These are phyloP conservation scores for Stegana nigrithorax DNA, from an alignment of 2,888 invertebrate genomes.

Conservation along the genomic window DNA sequence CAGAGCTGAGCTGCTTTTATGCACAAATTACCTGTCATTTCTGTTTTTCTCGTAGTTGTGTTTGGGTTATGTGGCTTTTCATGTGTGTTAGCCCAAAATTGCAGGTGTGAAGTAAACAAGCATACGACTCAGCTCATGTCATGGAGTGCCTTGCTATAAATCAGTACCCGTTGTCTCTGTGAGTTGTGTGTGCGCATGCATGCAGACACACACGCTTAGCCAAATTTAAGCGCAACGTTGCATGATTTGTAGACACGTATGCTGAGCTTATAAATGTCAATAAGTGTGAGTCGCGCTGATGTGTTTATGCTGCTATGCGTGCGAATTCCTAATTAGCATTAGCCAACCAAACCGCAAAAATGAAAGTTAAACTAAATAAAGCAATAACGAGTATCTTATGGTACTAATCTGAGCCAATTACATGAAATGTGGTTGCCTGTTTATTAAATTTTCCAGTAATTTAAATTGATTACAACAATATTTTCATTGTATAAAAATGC, in stretches of 20 bases:
- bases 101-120: background rate
- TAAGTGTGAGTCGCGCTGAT: background rate
- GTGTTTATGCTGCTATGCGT: background rate
- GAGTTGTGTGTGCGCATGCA: background rate
- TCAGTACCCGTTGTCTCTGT: background rate
- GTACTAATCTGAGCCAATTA: too few relatives aligned
- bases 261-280: background rate
- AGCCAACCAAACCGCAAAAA: background rate
- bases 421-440: too few relatives aligned
- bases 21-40: constrained; percentile 14
- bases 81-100: background rate
- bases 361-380: background rate
- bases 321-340: background rate
- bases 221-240: background rate
- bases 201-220: background rate
- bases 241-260: background rate
- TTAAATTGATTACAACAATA: too few relatives aligned
- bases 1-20: background rate
- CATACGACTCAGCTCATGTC: background rate
- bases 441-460: too few relatives aligned
- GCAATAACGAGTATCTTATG: too few relatives aligned
- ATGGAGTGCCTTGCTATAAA: background rate
- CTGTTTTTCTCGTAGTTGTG: background rate
- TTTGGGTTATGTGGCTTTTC: background rate
- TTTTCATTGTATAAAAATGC: too few relatives aligned